Evolutionary conservation across 1,140 invertebrate species (phyloP).

Genomic region (Leptoteleia sp.): DNA sequence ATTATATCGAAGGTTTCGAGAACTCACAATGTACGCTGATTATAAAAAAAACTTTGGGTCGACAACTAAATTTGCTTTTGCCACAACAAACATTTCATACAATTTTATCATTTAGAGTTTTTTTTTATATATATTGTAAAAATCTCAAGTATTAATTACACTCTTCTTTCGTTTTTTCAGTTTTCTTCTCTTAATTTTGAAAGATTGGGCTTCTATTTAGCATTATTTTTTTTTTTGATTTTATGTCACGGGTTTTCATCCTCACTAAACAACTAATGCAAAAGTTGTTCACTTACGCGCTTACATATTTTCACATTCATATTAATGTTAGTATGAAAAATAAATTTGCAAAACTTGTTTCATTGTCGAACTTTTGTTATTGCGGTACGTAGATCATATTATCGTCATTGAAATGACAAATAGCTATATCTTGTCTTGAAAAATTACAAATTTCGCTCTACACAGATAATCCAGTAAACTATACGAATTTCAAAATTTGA

Average conservation of each 20-base stretch:
- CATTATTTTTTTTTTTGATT: slow-evolving; percentile 21
- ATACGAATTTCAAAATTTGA: background rate
- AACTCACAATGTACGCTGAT: slow-evolving; percentile 7
- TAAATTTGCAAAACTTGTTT: slow-evolving; percentile 42
- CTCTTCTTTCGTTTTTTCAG: no score
- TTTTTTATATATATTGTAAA: slow-evolving; percentile 4
- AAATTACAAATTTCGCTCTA: slow-evolving; percentile 26
- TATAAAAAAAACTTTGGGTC: slow-evolving; percentile 8
- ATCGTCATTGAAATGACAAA: slow-evolving; percentile 1
- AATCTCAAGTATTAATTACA: slow-evolving; percentile 8
- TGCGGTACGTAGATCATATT: slow-evolving; percentile 26
- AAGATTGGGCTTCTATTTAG: slow-evolving; percentile 9
- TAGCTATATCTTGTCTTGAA: slow-evolving; percentile 9
- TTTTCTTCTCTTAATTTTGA: no score
- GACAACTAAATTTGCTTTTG: background rate
- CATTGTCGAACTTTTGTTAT: slow-evolving; percentile 51
- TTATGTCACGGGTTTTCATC: slow-evolving; percentile 5
- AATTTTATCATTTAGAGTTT: slow-evolving; percentile 1
- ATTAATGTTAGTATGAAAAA: slow-evolving; percentile 33
- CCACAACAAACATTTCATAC: background rate
- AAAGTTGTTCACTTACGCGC: slow-evolving; percentile 14
- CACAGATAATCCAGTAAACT: slow-evolving; percentile 10
- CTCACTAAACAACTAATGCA: slow-evolving; percentile 18
- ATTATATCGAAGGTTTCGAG: no score
- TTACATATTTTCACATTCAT: slow-evolving; percentile 13